phyloP scores from a whole-genome alignment of 2,797 vertebrate species.

The Sebastes diaconus region DNA sequence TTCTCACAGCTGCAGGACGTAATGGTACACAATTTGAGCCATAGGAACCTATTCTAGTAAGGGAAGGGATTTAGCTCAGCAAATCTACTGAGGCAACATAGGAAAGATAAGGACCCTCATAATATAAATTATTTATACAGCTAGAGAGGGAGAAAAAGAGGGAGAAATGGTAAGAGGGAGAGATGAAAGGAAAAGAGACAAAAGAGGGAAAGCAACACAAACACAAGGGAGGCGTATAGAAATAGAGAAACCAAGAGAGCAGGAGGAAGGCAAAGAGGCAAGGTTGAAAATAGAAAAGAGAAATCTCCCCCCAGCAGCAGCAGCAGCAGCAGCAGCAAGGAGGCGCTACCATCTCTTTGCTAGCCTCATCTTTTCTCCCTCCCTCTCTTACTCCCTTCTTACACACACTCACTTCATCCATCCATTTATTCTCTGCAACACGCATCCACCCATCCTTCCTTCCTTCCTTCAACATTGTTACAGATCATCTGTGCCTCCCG shows the following conservation, averaged over 20 bases:
- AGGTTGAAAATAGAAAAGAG: conserved; percentile 60
- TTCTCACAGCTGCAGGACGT: conserved; percentile 51
- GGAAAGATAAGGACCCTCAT: conserved; percentile 62
- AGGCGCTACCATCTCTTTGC: conserved; percentile 7
- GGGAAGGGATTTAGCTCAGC: conserved; percentile 60
- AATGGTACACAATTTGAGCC: conserved; percentile 38
- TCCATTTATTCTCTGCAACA: conserved; percentile 36
- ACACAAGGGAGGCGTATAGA: conserved; percentile 18
- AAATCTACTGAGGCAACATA: conserved; percentile 53
- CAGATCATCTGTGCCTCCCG: conserved; percentile 8
- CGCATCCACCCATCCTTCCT: conserved; percentile 40
- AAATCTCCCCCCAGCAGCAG: conserved; percentile 37
- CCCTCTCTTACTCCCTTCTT: not conserved
- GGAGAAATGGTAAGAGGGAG: conserved; percentile 12
- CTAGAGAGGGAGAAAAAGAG: conserved; percentile 30
- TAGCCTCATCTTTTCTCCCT: conserved; percentile 11
- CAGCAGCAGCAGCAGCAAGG: conserved; percentile 31
- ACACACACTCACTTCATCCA: conserved; percentile 16
- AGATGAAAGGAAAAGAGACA: conserved; percentile 48
- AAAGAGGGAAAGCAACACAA: conserved; percentile 32
- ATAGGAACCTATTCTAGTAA: conserved; percentile 38
- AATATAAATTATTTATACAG: conserved; percentile 76
- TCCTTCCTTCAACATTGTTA: conserved; percentile 48
- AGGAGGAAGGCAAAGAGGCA: conserved; percentile 17
- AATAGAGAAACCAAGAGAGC: conserved; percentile 13